phyloP scores from a whole-genome alignment of 2,113 vertebrate species.

The Camelus bactrianus region DNA sequence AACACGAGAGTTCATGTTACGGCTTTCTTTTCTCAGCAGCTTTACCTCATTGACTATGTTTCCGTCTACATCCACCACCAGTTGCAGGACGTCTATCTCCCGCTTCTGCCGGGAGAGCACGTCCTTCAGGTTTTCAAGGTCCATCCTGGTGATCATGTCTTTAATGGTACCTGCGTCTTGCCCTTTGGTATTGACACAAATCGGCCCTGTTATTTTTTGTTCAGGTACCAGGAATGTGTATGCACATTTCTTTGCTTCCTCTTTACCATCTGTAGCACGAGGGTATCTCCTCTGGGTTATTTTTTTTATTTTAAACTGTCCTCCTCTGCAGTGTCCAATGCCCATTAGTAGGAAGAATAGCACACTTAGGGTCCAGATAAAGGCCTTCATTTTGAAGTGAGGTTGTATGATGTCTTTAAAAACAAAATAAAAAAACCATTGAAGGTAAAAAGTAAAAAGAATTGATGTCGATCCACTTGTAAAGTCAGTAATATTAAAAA shows the following conservation, averaged over 20 bases:
- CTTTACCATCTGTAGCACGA: constrained; percentile 87
- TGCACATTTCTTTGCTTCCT: constrained; percentile 93
- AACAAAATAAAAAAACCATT: constrained; percentile 62
- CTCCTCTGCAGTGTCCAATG: constrained; percentile 81
- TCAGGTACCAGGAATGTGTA: constrained; percentile 98
- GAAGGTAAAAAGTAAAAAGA: constrained; percentile 62
- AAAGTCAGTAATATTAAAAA: background rate
- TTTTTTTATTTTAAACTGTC: constrained; percentile 82
- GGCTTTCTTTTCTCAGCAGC: constrained; percentile 96
- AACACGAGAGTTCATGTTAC: constrained; percentile 99
- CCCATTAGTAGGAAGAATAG: constrained; percentile 90
- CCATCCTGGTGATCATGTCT: constrained; percentile 96
- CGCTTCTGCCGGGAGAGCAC: constrained; percentile 95
- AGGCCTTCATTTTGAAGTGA: constrained; percentile 88
- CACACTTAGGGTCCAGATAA: constrained; percentile 90
- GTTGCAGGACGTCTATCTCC: constrained; percentile 96
- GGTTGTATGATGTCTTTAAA: constrained; percentile 20
- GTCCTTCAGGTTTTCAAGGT: constrained; percentile 96
- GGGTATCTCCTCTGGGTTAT: constrained; percentile 85
- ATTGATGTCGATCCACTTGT: constrained; percentile 56
- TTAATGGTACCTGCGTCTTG: constrained; percentile 89
- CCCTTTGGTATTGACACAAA: constrained; percentile 95
- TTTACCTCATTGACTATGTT: constrained; percentile 99
- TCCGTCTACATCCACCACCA: constrained; percentile 97
- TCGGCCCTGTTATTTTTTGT: constrained; percentile 97